Base-by-base conservation (phyloP, 2,113 vertebrate genomes). In the Amphiprion percula region DNA sequence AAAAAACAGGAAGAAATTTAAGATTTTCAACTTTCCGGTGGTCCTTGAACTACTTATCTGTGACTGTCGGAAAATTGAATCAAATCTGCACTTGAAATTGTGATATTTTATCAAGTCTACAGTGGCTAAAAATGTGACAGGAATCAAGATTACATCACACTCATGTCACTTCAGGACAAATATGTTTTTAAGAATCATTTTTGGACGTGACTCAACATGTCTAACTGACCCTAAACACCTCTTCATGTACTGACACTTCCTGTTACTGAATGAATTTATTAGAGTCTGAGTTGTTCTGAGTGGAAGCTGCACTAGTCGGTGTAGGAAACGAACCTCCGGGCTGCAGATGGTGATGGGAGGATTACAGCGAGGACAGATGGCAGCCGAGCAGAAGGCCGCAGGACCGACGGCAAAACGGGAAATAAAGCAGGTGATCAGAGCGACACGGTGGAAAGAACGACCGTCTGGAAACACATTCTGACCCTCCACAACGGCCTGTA, bases 311-410 rank as follows among this genome's bases (percentile, higher is more conserved):
- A 12, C 12, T 17, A 26, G 12, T 24, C 12, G 33, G 33, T 37
- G 12, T 8, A 52, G 66, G 55, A 60, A 75, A 76, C 54, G 37
- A 77, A 74, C 70, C 68, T 68, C 37, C 14, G 14, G 66, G 76
- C 19, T 46, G 44, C 89, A 90, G 82, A 90, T 83, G 81, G 88
- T 41, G 70, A 78, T 68, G 76, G 71, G 78, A 88, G 80, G 80
- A 91, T 88, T 90, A 90, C 61, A 76, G 74, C 5, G 23, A 4
- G 72, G 78, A 80, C 88, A 91, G 90, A 88, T 91, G 90, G 90
- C 72, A 15, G 77, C 1, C 19, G 3, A 72, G 64, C 74, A 50
- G 62, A 16, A 21, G 50, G 21, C 60, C n/a, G 53, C 37, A 10
- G 75, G 52, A 54, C 60, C 26, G 60, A 60, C 62, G 76, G 64